Conservation (phyloP, 1,140 invertebrate genomes). For the Harlomillsia oculata region DNA sequence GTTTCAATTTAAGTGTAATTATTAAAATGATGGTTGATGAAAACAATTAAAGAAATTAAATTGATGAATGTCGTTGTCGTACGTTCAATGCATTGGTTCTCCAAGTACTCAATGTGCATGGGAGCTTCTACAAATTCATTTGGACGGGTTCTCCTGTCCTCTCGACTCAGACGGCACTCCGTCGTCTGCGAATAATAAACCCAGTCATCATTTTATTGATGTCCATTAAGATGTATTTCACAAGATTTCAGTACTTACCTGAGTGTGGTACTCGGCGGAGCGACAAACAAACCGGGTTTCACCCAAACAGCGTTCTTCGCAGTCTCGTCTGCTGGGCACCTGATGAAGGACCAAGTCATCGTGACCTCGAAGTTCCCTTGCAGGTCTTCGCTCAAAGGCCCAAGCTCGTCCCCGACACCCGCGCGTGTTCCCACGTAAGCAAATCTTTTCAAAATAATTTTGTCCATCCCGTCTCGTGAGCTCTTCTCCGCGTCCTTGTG, state of each 20-base stretch:
- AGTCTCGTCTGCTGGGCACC: conserved; percentile 43
- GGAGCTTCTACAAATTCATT: conserved; percentile 40
- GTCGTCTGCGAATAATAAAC: conserved; percentile 35
- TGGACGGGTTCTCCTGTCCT: conserved; percentile 41
- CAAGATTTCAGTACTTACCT: conserved; percentile 13
- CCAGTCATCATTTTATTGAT: background rate
- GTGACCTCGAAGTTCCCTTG: conserved; percentile 42
- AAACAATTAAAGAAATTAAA: background rate
- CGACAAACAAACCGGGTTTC: conserved; percentile 42
- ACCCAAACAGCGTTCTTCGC: conserved; percentile 43
- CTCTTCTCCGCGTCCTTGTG: conserved; percentile 43
- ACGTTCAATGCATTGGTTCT: conserved; percentile 45
- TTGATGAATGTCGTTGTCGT: conserved; percentile 7
- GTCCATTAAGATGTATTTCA: background rate
- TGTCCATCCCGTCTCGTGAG: conserved; percentile 41
- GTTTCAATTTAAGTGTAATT: background rate
- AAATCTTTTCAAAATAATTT: conserved; percentile 48
- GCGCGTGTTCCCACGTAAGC: conserved; percentile 40
- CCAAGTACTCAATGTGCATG: conserved; percentile 44
- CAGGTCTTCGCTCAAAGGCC: conserved; percentile 46
- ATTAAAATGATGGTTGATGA: background rate
- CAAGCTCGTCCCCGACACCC: conserved; percentile 43
- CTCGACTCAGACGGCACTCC: conserved; percentile 42
- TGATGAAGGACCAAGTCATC: conserved; percentile 40
- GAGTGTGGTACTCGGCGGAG: conserved; percentile 45